Evolutionary conservation across 2,113 vertebrate genomes (phyloP).

Genomic region (Megaptera novaeangliae): DNA sequence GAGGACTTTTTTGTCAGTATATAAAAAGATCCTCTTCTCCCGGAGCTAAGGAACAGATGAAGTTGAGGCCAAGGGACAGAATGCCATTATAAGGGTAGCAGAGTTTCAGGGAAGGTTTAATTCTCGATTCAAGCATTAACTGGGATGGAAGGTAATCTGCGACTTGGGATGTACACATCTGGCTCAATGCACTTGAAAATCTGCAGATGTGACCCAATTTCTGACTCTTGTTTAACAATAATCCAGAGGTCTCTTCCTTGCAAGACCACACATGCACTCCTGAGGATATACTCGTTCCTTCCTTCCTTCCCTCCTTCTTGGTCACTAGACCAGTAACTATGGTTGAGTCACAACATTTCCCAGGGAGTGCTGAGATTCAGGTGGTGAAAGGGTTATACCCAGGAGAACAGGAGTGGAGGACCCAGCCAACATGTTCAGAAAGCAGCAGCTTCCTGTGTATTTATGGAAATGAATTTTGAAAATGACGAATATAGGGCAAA

Average conservation of each 20-base stretch:
- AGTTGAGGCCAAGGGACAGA: neutral
- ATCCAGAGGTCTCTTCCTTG: neutral
- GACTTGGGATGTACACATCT: neutral
- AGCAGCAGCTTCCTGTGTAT: neutral
- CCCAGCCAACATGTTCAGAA: neutral
- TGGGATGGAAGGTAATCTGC: neutral
- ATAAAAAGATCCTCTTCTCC: neutral
- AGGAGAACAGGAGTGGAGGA: neutral
- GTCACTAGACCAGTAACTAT: neutral
- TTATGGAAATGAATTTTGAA: neutral
- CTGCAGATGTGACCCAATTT: neutral
- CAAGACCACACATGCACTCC: neutral
- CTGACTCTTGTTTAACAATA: neutral
- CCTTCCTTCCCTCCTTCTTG: neutral
- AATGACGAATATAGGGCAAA: neutral
- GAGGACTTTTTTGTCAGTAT: neutral
- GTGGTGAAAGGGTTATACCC: neutral
- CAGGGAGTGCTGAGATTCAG: neutral
- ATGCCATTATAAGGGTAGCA: neutral
- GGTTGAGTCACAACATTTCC: neutral
- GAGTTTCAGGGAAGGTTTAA: constrained; percentile 4
- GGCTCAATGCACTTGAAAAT: neutral
- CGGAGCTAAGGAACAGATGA: neutral
- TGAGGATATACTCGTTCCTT: neutral
- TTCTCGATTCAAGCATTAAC: neutral